Conservation (phyloP, 2,113 vertebrate genomes). For the Lophotis ruficrista region DNA sequence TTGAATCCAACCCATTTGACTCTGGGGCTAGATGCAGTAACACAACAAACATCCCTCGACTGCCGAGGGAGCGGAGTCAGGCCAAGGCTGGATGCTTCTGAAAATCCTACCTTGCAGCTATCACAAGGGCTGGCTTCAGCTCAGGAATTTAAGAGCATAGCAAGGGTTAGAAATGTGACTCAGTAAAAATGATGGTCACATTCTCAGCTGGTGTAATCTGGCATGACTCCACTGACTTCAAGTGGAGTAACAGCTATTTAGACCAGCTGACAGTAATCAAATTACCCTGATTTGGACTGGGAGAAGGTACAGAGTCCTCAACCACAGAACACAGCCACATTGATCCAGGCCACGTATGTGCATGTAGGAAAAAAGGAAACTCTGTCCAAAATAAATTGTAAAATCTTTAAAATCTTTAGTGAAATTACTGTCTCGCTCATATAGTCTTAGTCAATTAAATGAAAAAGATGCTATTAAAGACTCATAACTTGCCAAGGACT, state of each 20-base stretch:
- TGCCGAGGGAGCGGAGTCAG: neutral
- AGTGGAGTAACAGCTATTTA: neutral
- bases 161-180: neutral
- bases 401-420: neutral
- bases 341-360: neutral
- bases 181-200: neutral
- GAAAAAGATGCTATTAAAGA: neutral
- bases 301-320: neutral
- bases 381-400: neutral
- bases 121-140: neutral
- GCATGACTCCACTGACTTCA: neutral
- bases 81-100: constrained; percentile 5
- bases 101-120: neutral
- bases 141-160: neutral
- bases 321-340: neutral
- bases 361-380: neutral
- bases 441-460: neutral
- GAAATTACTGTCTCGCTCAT: neutral
- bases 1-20: neutral
- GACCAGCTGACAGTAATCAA: neutral
- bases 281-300: neutral
- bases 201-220: neutral
- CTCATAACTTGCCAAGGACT: neutral
- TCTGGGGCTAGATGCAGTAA: neutral
- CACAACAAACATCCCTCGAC: neutral